These are phyloP conservation scores for Theretra japonica DNA, from an alignment of 2,888 invertebrate species.

Conservation along the genomic window DNA sequence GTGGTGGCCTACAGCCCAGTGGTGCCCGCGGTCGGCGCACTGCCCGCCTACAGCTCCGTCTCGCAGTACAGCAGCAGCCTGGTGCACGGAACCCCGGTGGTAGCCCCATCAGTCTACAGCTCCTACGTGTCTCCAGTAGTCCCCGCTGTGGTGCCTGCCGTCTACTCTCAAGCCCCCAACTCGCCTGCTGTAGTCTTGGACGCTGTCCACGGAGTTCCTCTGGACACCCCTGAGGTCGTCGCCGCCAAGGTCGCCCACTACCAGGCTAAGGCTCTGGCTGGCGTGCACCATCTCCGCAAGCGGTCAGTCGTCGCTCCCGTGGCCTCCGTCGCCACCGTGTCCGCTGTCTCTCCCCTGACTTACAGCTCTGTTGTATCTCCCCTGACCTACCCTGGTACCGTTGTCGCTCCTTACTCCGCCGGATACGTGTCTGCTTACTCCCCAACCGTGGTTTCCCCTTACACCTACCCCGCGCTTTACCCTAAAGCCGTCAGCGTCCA, in stretches of 20 bases:
- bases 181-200: constrained; percentile 77
- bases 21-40: constrained; percentile 51
- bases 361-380: constrained; percentile 47
- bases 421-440: constrained; percentile 49
- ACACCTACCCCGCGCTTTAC: constrained; percentile 46
- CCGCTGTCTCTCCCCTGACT: constrained; percentile 42
- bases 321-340: constrained; percentile 44
- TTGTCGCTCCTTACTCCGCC: constrained; percentile 32
- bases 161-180: constrained; percentile 67
- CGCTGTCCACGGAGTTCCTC: constrained; percentile 74
- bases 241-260: constrained; percentile 77
- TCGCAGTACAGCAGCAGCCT: constrained; percentile 63
- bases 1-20: constrained; percentile 63
- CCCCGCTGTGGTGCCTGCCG: constrained; percentile 43
- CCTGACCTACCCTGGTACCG: constrained; percentile 48
- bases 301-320: constrained; percentile 61
- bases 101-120: constrained; percentile 50
- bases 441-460: constrained; percentile 43
- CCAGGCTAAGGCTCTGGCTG: constrained; percentile 75
- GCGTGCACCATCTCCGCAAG: constrained; percentile 72
- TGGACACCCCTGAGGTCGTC: constrained; percentile 80
- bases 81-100: constrained; percentile 59
- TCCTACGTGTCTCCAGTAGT: constrained; percentile 43
- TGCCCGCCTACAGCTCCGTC: constrained; percentile 45
- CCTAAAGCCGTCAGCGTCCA: constrained; percentile 67